A percentile compares a stretch with the other conserved stretches of the same genome.
phyloP scores from a whole-genome alignment of 37 sponge, comb jelly and placozoan genomes.

The Aphrocallistes beatrix region DNA sequence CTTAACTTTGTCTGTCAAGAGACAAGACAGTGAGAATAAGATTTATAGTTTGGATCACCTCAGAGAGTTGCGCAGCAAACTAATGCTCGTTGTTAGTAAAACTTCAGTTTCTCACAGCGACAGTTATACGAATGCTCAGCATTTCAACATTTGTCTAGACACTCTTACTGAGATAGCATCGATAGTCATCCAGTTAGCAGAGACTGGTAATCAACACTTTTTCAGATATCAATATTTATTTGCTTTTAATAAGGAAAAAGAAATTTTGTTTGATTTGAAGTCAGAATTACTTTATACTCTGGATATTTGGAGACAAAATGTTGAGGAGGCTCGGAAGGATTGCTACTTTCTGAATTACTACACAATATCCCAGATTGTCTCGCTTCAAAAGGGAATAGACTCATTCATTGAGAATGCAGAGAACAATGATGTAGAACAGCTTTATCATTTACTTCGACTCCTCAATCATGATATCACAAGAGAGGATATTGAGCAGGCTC shows the following conservation, averaged over 20 bases:
- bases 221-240: neutral
- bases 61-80: slow-evolving; percentile 12
- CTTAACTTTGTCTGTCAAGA: neutral
- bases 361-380: neutral
- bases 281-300: neutral
- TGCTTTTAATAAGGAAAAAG: neutral
- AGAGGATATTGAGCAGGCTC: neutral
- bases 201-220: neutral
- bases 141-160: neutral
- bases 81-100: neutral
- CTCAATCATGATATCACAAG: neutral
- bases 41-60: neutral
- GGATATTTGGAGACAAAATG: neutral
- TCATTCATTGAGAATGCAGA: neutral
- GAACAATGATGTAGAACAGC: neutral
- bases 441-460: neutral
- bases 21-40: neutral
- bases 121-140: neutral
- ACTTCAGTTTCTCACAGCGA: neutral
- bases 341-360: slow-evolving; percentile 9
- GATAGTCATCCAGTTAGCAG: neutral
- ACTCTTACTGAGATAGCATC: neutral
- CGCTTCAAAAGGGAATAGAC: neutral
- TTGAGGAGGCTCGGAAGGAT: neutral
- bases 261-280: neutral